phyloP scores from a whole-genome alignment of 2,888 invertebrate genomes.

The Gymnosoma rotundatum region DNA sequence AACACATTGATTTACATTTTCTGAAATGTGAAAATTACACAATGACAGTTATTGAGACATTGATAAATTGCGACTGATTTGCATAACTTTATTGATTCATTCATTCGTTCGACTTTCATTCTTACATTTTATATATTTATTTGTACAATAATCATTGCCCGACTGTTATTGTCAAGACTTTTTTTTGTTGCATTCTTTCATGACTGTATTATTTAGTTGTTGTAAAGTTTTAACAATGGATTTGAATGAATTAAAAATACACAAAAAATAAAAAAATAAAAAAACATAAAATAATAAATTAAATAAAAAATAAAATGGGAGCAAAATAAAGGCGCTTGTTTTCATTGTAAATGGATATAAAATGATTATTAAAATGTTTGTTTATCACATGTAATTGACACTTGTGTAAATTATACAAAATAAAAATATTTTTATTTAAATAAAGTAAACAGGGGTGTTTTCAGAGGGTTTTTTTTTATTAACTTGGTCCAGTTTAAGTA shows the following conservation, averaged over 20 bases:
- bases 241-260: constrained; percentile 43
- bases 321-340: constrained; percentile 33
- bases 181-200: constrained; percentile 27
- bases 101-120: constrained; percentile 25
- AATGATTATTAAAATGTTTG: constrained; percentile 60
- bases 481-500: not conserved
- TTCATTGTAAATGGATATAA: constrained; percentile 39
- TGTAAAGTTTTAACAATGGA: constrained; percentile 49
- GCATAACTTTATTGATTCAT: constrained; percentile 67
- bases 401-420: constrained; percentile 45
- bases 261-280: constrained; percentile 1
- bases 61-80: constrained; percentile 71
- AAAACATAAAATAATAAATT: too few species aligned
- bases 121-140: constrained; percentile 2
- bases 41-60: constrained; percentile 71
- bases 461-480: not conserved
- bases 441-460: not conserved
- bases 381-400: constrained; percentile 69
- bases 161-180: constrained; percentile 42
- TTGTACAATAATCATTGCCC: constrained; percentile 23
- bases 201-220: constrained; percentile 20
- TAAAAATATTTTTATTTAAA: constrained; percentile 17
- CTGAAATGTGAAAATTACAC: constrained; percentile 72
- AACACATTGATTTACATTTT: constrained; percentile 68
- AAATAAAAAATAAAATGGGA: constrained; percentile 5